A percentile compares a stretch with the other conserved stretches of the same genome.
These are phyloP conservation scores for Plectrocnemia conspersa DNA, from an alignment of 1,140 invertebrate species.

Conservation along the genomic window DNA sequence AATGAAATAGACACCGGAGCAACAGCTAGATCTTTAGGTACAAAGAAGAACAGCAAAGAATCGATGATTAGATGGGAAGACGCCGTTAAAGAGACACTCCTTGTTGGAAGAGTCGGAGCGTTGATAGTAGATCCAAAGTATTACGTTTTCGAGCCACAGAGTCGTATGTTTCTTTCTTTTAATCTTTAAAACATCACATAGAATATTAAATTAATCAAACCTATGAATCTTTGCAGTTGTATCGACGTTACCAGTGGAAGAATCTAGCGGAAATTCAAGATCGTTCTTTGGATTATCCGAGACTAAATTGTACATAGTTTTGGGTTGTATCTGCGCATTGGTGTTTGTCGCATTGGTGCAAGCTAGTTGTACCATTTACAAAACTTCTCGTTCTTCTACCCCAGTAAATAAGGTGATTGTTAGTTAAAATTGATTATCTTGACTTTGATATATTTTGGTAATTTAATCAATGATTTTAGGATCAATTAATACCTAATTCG, in stretches of 20 bases:
- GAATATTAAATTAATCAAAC: neutral
- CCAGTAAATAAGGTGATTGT: conserved; percentile 56
- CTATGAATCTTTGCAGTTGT: conserved; percentile 36
- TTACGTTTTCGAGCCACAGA: conserved; percentile 61
- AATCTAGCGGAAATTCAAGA: conserved; percentile 38
- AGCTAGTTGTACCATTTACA: conserved; percentile 77
- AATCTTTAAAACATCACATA: neutral
- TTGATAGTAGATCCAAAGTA: conserved; percentile 74
- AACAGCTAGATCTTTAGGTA: conserved; percentile 38
- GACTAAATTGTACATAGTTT: conserved; percentile 75
- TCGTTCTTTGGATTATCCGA: conserved; percentile 57
- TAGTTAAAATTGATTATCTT: neutral
- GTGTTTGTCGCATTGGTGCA: conserved; percentile 76
- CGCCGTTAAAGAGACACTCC: conserved; percentile 63
- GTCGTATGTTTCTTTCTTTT: conserved; percentile 49
- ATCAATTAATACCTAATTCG: conserved; percentile 73
- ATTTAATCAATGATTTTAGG: conserved; percentile 53
- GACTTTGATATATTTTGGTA: neutral
- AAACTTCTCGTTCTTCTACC: conserved; percentile 57
- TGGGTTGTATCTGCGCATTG: conserved; percentile 74
- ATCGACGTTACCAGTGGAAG: conserved; percentile 36
- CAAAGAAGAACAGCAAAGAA: conserved; percentile 12
- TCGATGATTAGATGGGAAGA: conserved; percentile 49
- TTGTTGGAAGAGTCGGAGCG: conserved; percentile 67
- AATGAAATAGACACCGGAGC: conserved; percentile 40